Conservation (phyloP, 2,888 invertebrate species). For the Stegophylla sp. region DNA sequence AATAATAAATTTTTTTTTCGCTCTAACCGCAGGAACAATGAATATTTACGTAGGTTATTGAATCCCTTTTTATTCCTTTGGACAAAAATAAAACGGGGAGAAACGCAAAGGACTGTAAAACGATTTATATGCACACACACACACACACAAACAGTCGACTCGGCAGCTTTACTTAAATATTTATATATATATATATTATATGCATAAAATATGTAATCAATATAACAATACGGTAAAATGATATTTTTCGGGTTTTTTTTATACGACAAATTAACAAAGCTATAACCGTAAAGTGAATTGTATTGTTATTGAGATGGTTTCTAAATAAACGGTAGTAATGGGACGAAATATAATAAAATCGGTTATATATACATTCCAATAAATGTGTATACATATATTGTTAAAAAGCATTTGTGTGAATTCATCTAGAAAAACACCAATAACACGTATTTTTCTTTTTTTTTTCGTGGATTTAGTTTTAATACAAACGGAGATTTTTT, state of each 20-base stretch:
- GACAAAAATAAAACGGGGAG: slow-evolving; percentile 7
- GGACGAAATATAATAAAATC: not conserved
- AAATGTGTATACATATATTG: not conserved
- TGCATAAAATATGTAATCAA: slow-evolving; percentile 10
- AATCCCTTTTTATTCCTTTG: slow-evolving; percentile 38
- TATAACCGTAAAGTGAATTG: slow-evolving; percentile 13
- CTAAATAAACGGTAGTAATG: not conserved
- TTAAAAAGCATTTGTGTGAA: slow-evolving; percentile 13
- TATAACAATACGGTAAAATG: slow-evolving; percentile 3
- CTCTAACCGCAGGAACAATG: slow-evolving; percentile 41
- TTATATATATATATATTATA: too few species aligned
- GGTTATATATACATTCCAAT: not conserved
- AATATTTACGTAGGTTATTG: slow-evolving; percentile 51
- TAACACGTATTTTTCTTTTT: not conserved
- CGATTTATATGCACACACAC: slow-evolving; percentile 1
- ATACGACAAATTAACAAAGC: slow-evolving; percentile 31
- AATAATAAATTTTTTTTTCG: slow-evolving; percentile 50
- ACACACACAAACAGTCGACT: too few species aligned
- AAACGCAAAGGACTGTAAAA: slow-evolving; percentile 35
- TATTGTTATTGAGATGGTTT: slow-evolving; percentile 21
- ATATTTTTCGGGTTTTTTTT: slow-evolving; percentile 11
- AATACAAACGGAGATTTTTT: too few species aligned
- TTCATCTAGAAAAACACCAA: not conserved
- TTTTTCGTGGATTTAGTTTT: too few species aligned
- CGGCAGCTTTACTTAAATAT: too few species aligned